Evolutionary conservation across 1,140 invertebrate genomes (phyloP).

Genomic region (Pogonus chalceus): DNA sequence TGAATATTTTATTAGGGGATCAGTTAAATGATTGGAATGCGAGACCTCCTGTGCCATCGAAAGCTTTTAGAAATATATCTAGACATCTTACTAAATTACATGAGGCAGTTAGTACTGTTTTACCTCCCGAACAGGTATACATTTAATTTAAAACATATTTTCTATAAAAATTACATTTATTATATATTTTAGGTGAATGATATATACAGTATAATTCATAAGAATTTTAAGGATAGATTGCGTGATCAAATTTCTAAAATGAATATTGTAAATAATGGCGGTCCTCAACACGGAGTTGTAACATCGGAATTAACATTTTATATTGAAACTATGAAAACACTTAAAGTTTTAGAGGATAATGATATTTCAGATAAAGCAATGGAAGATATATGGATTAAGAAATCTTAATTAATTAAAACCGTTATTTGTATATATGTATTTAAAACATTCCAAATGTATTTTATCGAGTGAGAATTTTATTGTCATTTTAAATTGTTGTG

Average conservation of each 20-base stretch:
- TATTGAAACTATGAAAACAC: conserved; percentile 77
- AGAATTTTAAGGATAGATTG: conserved; percentile 77
- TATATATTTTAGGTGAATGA: conserved; percentile 39
- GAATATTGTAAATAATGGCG: conserved; percentile 88
- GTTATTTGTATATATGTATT: background rate
- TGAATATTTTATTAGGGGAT: conserved; percentile 67
- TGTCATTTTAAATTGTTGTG: background rate
- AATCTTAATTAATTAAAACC: conserved; percentile 24
- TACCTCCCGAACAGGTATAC: conserved; percentile 59
- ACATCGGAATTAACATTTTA: conserved; percentile 94
- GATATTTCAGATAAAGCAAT: conserved; percentile 63
- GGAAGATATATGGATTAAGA: conserved; percentile 69
- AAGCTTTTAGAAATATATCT: conserved; percentile 83
- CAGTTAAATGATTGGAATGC: conserved; percentile 83
- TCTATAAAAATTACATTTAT: background rate
- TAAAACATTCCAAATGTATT: background rate
- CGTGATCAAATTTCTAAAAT: conserved; percentile 73
- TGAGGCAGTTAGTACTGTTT: conserved; percentile 74
- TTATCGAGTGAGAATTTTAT: background rate
- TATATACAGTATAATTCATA: conserved; percentile 77
- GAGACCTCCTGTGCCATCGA: conserved; percentile 88
- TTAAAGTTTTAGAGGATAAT: conserved; percentile 67
- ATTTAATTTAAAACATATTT: background rate
- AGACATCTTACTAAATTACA: conserved; percentile 86
- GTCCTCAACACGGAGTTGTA: conserved; percentile 91